These are phyloP conservation scores for Aspiorhynchus laticeps DNA, from an alignment of 2,113 vertebrate genomes.

Conservation along the genomic window DNA sequence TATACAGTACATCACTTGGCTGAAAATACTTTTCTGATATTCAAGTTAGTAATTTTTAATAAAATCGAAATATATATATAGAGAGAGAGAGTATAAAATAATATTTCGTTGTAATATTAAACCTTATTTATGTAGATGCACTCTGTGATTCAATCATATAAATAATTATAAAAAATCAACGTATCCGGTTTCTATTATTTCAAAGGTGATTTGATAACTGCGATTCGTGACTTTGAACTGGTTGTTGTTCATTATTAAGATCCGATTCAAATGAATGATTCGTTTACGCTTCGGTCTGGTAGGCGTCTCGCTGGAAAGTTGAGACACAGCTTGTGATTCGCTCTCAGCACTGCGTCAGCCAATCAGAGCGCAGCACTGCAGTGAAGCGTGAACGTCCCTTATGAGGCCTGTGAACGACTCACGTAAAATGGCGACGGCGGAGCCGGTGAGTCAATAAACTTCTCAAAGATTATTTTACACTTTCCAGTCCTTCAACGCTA, in stretches of 20 bases:
- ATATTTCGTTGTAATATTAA: no score
- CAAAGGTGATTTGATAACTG: background rate
- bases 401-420: slow-evolving; percentile 75
- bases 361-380: slow-evolving; percentile 31
- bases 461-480: slow-evolving; percentile 54
- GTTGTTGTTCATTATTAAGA: background rate
- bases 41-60: no score
- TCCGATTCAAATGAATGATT: background rate
- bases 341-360: background rate
- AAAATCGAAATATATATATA: no score
- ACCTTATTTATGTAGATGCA: background rate
- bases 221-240: background rate
- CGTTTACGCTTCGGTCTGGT: background rate
- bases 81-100: no score
- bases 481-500: background rate
- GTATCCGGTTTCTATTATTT: background rate
- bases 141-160: background rate
- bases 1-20: background rate
- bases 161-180: background rate
- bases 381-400: slow-evolving; percentile 71
- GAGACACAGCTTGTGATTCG: slow-evolving; percentile 1
- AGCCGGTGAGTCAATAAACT: slow-evolving; percentile 88
- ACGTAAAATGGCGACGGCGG: slow-evolving; percentile 97
- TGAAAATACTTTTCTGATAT: no score
- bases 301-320: background rate